Percentiles rank a stretch among this genome's conserved stretches.
phyloP scores from a whole-genome alignment of 2,888 invertebrate genomes.

The Diaphora mendica region DNA sequence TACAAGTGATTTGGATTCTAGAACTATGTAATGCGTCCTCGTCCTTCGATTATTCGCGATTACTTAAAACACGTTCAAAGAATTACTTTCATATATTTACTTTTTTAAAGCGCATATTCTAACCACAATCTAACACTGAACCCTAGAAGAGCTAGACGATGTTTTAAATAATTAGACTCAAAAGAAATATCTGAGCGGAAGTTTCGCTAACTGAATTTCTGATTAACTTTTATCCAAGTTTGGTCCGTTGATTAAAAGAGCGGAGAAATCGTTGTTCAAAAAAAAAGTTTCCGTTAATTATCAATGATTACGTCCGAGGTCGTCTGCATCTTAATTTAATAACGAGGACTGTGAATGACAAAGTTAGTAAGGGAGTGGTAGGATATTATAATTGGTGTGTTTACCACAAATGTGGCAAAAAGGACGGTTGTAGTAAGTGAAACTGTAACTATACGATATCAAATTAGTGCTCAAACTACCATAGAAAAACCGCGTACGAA shows the following conservation, averaged over 20 bases:
- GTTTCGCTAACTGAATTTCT: conserved; percentile 28
- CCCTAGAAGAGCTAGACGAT: neutral
- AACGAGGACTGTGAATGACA: conserved; percentile 35
- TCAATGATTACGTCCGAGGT: conserved; percentile 32
- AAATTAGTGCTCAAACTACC: neutral
- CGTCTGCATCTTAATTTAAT: conserved; percentile 45
- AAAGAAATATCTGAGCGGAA: conserved; percentile 12
- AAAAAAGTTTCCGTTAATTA: conserved; percentile 43
- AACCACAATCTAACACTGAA: neutral
- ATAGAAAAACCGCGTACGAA: too few relatives aligned
- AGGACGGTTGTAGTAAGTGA: too few relatives aligned
- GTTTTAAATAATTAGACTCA: neutral
- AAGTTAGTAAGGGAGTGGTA: neutral
- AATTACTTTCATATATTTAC: too few relatives aligned
- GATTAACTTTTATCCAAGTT: conserved; percentile 13
- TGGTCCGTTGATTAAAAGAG: conserved; percentile 43
- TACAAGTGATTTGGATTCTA: too few relatives aligned
- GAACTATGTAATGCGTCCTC: too few relatives aligned
- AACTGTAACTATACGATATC: too few relatives aligned
- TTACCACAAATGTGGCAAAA: neutral
- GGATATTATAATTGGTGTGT: neutral
- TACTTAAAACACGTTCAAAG: too few relatives aligned
- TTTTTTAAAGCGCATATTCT: neutral
- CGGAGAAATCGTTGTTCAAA: conserved; percentile 18
- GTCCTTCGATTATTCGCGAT: too few relatives aligned